Evolutionary conservation across 2,888 invertebrate species (phyloP), one percentile per base, ranked within the genome.

Genomic region (Morpho achilles): DNA sequence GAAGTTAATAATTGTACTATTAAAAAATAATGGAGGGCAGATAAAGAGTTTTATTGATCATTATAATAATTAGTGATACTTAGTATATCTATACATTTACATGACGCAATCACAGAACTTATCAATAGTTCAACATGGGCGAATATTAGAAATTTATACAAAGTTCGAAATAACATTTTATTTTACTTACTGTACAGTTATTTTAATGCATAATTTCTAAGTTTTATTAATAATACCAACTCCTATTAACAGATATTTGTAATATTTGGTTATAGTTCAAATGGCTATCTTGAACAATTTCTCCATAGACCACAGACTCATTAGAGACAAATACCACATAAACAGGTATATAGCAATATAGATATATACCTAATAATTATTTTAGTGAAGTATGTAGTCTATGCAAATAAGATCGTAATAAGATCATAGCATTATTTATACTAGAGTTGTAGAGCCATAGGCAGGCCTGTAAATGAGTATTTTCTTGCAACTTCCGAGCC

Each of bases 61-160:
- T 66, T 62, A 59, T 47, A 60, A 62, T 59, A 72, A 73, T 69
- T 69, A 61, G 69, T 67, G 65, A 69, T 76, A 67, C 72, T 73
- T 69, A 71, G 69, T 75, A 73, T 77, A 81, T 69, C 76, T 80
- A 79, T 79, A 80, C 77, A 75, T 81, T 85, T 84, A 82, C 82
- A 83, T 90, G 89, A 90, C 90, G 89, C 90, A 90, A 90, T 91
- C 89, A 82, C 69, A 78, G 71, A 79, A 85, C 74, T 72, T 81
- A 82, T 73, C 82, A 74, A 79, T 79, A 80, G 77, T 79, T 80
- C 73, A 75, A 76, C 76, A 76, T 75, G 73, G 77, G 84, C 77
- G 80, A 62, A 86, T 86, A 87, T 84, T 86, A 53, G 80, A 77
- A 80, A 80, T 82, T 84, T 84, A 84, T 84, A 82, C 82, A 83